A percentile compares a stretch with the other conserved stretches of the same genome.
Evolutionary conservation across 2,888 invertebrate species (phyloP).

Genomic region (Limnephilus auricula): DNA sequence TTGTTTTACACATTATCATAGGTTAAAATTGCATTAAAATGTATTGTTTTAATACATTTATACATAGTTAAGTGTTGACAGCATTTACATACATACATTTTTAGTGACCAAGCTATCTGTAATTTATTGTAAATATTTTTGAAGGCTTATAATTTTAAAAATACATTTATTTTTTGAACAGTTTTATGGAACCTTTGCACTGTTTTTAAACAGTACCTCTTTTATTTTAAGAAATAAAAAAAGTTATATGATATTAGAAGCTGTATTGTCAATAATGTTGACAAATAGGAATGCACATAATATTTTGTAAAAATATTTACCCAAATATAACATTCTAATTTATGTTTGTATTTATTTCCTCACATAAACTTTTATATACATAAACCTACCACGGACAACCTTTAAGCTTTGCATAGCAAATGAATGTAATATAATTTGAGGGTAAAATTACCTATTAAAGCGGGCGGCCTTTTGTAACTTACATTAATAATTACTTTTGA

Average conservation of each 20-base stretch:
- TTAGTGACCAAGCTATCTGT: constrained; percentile 28
- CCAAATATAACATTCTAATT: constrained; percentile 56
- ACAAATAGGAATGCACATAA: constrained; percentile 56
- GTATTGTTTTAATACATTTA: constrained; percentile 41
- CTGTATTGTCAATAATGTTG: constrained; percentile 34
- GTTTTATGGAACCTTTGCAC: constrained; percentile 1
- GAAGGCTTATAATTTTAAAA: constrained; percentile 16
- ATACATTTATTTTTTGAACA: constrained; percentile 44
- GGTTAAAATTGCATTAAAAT: constrained; percentile 19
- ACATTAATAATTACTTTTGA: neutral
- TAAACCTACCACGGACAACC: neutral
- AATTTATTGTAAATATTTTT: constrained; percentile 24
- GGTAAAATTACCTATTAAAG: neutral
- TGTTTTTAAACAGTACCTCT: constrained; percentile 9
- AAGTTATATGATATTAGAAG: constrained; percentile 37
- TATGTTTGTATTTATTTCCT: neutral
- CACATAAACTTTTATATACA: neutral
- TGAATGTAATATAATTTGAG: neutral
- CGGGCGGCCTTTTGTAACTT: neutral
- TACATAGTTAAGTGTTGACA: constrained; percentile 31
- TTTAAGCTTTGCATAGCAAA: neutral
- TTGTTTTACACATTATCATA: neutral
- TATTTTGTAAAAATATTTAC: constrained; percentile 59
- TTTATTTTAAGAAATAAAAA: constrained; percentile 22
- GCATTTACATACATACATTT: constrained; percentile 27